Evolutionary conservation across 2,888 invertebrate species (phyloP), one percentile per base, ranked within the genome.

Genomic region (Synanthedon andrenaeformis): DNA sequence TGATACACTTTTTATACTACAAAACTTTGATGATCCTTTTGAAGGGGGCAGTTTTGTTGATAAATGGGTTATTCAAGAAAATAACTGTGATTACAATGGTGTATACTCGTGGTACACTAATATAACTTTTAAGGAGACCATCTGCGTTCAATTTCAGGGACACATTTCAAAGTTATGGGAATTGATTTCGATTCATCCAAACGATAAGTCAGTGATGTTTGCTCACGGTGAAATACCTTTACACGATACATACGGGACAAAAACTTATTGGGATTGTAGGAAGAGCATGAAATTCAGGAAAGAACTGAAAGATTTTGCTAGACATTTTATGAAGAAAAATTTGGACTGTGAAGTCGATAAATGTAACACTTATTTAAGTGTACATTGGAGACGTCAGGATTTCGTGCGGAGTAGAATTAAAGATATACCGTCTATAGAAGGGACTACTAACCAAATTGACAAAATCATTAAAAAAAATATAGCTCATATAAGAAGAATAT

Each of bases 201-300:
- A 60, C 19, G 78, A 67, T 58, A 90, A 89, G 61, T 88, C 88
- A 41, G 78, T 94, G 4, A 89, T 94, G 88, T 89, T 95, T 65
- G 89, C 92, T 58, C 93, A 94, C 72, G 96, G 94, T 12, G 98
- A 98, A 84, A 93, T 96, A 55, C 91, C 95, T 1, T 75, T 98
- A 19, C 97, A 98, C 72, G 93, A 96, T 66, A 83, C 85, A n/a
- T 98, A 95, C 80, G 98, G 98, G 1, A 92, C 92, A 49, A 82
- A 84, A 54, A 80, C 90, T 28, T 98, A 95, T 76, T 98, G 98
- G 98, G 84, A 89, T 61, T 95, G 94, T 17, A 88, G 96, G 57
- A 90, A 96, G 62, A 98, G 98, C 67, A 96, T 99, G 96, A 89
- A 95, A 62, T 99, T 98, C 74, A 92, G 93, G 55, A 82, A 86